Base-by-base conservation (phyloP, 2,888 invertebrate genomes). In the Diadromus collaris region DNA sequence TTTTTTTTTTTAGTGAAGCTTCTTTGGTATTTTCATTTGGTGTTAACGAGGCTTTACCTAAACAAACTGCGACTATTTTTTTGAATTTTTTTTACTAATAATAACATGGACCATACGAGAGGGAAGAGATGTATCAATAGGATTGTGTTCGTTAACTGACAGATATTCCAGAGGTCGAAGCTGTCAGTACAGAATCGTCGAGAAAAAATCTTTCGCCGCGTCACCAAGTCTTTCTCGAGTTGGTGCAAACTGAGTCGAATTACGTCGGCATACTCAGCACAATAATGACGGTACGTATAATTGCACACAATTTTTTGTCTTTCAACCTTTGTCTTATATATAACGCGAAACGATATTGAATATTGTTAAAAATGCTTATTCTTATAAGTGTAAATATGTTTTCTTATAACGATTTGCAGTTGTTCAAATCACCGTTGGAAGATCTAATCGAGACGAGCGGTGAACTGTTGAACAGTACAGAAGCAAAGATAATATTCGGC, bases 161-260 rank as follows among this genome's bases (percentile, higher is more conserved):
- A 90, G 89, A 89, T 89, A 90, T 91, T 88, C 88, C 91, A 89
- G 91, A 92, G 81, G 91, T 91, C 70, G 94, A 94, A 89, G 92
- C 93, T 56, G 93, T 93, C 60, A 93, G 92, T 84, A 83, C 87
- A 79, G 95, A 95, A 86, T 93, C 94, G 68, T 93, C 94, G 76
- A 91, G 95, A 81, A 95, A 95, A 87, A 93, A 94, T 83, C 92
- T 95, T 90, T 95, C 96, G 56, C 94, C 95, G 3, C 92, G 97
- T 68, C 96, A 96, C 88, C 95, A 95, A 91, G 96, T 97, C 65
- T 96, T 96, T 90, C 94, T 96, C 92, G 99, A 99, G 92, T 93
- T 99, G 86, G 94, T 97, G 81, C 97, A 98, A 91, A 99, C 99
- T 0, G 99, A 99, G 91, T 96, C 95, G 78, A 99, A 99, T 93